Conservation (phyloP, 2,113 vertebrate genomes). For the Psittacara wagleri region DNA sequence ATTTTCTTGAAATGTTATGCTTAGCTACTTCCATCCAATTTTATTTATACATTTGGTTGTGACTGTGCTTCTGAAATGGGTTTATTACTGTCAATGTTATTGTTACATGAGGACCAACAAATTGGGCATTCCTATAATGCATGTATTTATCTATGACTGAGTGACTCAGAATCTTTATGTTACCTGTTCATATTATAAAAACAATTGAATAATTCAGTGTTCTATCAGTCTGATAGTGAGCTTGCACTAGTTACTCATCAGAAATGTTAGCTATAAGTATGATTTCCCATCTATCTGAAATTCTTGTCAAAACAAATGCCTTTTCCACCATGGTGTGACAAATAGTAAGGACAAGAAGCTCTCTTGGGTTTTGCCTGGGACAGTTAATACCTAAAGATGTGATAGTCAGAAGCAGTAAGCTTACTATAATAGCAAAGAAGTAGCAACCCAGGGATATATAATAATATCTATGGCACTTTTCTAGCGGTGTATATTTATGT, state of each 20-base stretch:
- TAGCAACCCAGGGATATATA: not conserved
- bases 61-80: not conserved
- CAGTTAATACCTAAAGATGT: not conserved
- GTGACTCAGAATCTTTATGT: not conserved
- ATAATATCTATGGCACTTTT: not conserved
- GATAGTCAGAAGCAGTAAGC: not conserved
- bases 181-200: not conserved
- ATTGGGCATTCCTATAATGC: not conserved
- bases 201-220: not conserved
- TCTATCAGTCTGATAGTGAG: not conserved
- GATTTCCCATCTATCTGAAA: not conserved
- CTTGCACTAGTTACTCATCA: not conserved
- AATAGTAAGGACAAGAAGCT: not conserved
- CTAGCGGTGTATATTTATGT: not conserved
- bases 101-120: not conserved
- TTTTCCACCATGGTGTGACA: not conserved
- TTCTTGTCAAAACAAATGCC: not conserved
- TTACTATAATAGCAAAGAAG: not conserved
- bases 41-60: not conserved
- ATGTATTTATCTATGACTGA: not conserved
- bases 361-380: not conserved
- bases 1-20: not conserved
- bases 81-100: not conserved
- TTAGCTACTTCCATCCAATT: not conserved
- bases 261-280: not conserved